Evolutionary conservation across 2,888 invertebrate species (phyloP), one percentile per base, ranked within the genome.

Genomic region (Crepidodera aurea): DNA sequence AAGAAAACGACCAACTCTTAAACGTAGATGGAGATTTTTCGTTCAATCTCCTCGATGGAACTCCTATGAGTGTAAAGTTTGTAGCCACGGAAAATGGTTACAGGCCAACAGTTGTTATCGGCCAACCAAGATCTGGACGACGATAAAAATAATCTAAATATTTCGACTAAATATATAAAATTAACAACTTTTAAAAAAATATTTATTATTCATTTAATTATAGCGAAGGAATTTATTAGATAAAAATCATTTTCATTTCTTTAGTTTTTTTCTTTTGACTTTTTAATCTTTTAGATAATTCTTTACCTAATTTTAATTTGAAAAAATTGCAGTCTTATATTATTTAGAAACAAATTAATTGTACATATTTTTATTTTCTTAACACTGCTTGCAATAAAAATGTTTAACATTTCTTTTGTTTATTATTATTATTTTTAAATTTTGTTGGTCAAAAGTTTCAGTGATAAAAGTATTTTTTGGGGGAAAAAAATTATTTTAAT

Each of bases 1-100:
- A 85, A 1, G 83, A 83, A 25, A 85, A 85, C 75, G 83, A 83
- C 40, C 85, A 86, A 66, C 74, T 76, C 15, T 82, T 84, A 0
- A 82, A 83, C 75, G 66, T 66, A n/a, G 51, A 60, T 40, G 89
- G 89, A 12, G 85, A 86, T 3, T 88, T 83, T 71, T 85, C 87
- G 0, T 89, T 88, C 76, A 86, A 87, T 0, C 85, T 86, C 25
- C 88, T 87, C 0, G 89, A 89, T 72, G 89, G 89, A 2, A 84
- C 86, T 67, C 79, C 84, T 5, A 79, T 85, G n/a, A 84, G 83
- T 55, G 78, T 88, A 10, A 83, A 84, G 13, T 88, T 88, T 73
- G 83, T 85, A 1, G 88, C 88, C 42, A 88, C 88, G 73, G 88
- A 88, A 73, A 87, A 87, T 66, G 89, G 88, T 51, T 89, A 66